These are phyloP conservation scores for Phalacrocorax carbo DNA, from an alignment of 2,113 vertebrate species.

Conservation along the genomic window DNA sequence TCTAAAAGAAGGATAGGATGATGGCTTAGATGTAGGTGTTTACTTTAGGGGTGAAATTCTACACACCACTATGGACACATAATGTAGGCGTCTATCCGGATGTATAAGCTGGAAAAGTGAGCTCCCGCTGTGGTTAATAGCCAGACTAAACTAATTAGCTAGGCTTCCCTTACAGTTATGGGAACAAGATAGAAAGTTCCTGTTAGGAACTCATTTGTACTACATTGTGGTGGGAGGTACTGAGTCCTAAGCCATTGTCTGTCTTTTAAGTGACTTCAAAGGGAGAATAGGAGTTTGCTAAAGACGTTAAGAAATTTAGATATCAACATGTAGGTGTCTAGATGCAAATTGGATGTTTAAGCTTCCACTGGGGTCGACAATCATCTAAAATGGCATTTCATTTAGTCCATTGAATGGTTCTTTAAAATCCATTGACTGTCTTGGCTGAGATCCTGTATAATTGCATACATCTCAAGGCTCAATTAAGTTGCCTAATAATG, in stretches of 20 bases:
- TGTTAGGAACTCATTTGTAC: background rate
- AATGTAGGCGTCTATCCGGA: background rate
- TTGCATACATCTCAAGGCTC: background rate
- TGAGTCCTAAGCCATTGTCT: background rate
- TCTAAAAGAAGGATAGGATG: background rate
- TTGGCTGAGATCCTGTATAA: accelerated
- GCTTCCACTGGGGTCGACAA: background rate
- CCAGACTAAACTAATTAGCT: background rate
- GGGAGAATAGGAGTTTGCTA: background rate
- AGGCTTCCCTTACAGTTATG: background rate
- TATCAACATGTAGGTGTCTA: accelerated
- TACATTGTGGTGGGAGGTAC: background rate
- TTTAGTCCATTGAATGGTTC: background rate
- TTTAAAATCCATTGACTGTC: background rate
- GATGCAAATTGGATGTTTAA: background rate
- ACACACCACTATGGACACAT: background rate
- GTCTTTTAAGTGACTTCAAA: background rate
- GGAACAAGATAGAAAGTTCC: background rate
- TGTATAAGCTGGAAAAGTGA: background rate
- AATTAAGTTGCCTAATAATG: background rate
- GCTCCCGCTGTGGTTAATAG: background rate
- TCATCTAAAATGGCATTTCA: background rate
- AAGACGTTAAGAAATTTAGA: background rate
- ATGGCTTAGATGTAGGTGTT: background rate
- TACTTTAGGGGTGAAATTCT: background rate